These are phyloP conservation scores for Aphidius colemani DNA, from an alignment of 2,888 invertebrate species.

Conservation along the genomic window DNA sequence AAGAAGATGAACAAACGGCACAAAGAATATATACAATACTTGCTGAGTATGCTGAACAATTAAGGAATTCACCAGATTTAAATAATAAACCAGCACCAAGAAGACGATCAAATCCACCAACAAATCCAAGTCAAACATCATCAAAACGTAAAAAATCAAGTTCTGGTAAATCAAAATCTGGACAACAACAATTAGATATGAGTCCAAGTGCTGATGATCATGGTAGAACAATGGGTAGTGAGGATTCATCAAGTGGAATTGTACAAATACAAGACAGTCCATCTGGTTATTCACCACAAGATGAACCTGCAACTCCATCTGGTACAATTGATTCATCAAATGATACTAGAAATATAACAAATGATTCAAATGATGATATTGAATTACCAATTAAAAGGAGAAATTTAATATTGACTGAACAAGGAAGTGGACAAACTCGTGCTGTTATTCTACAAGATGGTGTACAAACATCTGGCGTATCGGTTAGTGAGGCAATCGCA, in stretches of 20 bases:
- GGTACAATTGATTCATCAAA: constrained; percentile 46
- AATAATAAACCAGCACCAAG: constrained; percentile 82
- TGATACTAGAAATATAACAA: constrained; percentile 47
- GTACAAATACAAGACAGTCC: constrained; percentile 58
- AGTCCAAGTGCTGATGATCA: constrained; percentile 71
- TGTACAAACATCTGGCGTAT: constrained; percentile 51
- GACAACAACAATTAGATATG: constrained; percentile 62
- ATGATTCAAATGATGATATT: constrained; percentile 53
- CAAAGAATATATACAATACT: constrained; percentile 79
- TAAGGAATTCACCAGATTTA: constrained; percentile 77
- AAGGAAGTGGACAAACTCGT: constrained; percentile 47
- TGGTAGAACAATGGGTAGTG: constrained; percentile 73
- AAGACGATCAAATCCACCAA: constrained; percentile 74
- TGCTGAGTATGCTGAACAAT: constrained; percentile 79
- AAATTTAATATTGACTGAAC: constrained; percentile 55
- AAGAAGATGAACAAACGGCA: constrained; percentile 81
- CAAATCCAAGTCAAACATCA: constrained; percentile 69
- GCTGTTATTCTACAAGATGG: constrained; percentile 57
- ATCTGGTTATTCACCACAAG: constrained; percentile 54
- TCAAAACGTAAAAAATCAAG: constrained; percentile 73
- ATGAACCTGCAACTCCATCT: constrained; percentile 44
- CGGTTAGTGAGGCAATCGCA: constrained; percentile 68
- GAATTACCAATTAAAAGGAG: constrained; percentile 49
- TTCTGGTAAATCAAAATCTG: constrained; percentile 65
- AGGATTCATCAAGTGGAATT: constrained; percentile 75